phyloP scores from a whole-genome alignment of 2,888 invertebrate genomes.

The Ophion obscuratus region DNA sequence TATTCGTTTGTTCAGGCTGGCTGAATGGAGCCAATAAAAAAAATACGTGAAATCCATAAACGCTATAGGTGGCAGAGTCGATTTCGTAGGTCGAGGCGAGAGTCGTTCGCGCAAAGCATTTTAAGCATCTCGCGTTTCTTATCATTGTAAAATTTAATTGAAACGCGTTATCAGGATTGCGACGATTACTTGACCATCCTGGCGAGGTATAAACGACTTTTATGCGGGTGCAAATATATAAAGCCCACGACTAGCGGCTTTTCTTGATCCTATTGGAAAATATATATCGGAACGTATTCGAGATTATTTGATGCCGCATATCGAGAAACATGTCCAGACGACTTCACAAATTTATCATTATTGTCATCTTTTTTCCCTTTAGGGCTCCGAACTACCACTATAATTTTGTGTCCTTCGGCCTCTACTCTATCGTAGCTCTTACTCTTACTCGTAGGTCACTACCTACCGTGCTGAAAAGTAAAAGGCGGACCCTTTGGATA shows the following conservation, averaged over 20 bases:
- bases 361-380: conserved; percentile 6
- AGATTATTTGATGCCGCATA: conserved; percentile 22
- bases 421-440: too few relatives aligned
- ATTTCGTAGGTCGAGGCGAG: conserved; percentile 30
- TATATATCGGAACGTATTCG: conserved; percentile 30
- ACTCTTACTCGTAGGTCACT: too few relatives aligned
- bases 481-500: too few relatives aligned
- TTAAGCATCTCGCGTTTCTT: conserved; percentile 61
- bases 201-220: conserved; percentile 46
- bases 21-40: conserved; percentile 55
- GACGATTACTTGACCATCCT: conserved; percentile 64
- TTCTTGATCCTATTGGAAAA: conserved; percentile 47
- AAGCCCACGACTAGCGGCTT: conserved; percentile 11
- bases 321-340: conserved; percentile 9
- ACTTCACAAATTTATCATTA: conserved; percentile 38
- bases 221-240: conserved; percentile 15
- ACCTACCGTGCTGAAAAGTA: too few relatives aligned
- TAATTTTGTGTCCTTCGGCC: too few relatives aligned
- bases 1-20: conserved; percentile 50
- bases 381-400: too few relatives aligned
- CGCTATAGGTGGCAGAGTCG: conserved; percentile 37
- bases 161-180: conserved; percentile 68
- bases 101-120: conserved; percentile 57
- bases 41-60: conserved; percentile 56
- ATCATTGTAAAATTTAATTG: conserved; percentile 70